These are phyloP conservation scores for Diarsia mendica DNA, from an alignment of 2,888 invertebrate species.

Conservation along the genomic window DNA sequence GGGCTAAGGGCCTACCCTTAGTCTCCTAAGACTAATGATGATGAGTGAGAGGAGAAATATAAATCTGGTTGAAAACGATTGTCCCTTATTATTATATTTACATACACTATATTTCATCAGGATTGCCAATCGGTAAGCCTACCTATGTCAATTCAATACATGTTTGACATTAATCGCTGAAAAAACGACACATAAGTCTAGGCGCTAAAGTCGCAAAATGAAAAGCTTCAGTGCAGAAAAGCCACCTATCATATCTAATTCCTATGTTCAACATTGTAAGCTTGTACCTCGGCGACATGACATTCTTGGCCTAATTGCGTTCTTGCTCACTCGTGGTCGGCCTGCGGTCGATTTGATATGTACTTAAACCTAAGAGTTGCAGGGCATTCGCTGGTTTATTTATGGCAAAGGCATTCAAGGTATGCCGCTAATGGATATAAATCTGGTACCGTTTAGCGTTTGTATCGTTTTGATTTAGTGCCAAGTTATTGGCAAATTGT, in stretches of 20 bases:
- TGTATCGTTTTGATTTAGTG: slow-evolving; percentile 30
- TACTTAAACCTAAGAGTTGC: slow-evolving; percentile 50
- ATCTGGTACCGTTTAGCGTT: slow-evolving; percentile 49
- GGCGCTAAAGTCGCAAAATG: not conserved
- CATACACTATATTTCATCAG: not conserved
- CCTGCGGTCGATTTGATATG: slow-evolving; percentile 51
- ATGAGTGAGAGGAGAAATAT: too few relatives aligned
- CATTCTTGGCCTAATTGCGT: slow-evolving; percentile 68
- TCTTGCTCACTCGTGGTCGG: slow-evolving; percentile 37
- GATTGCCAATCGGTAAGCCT: not conserved
- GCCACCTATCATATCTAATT: slow-evolving; percentile 37
- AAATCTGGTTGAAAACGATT: too few relatives aligned
- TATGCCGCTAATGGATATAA: slow-evolving; percentile 52
- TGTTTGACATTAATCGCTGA: not conserved
- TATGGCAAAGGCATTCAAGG: slow-evolving; percentile 40
- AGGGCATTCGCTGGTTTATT: slow-evolving; percentile 41
- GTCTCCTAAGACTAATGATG: too few relatives aligned
- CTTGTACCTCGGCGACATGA: slow-evolving; percentile 49
- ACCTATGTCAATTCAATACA: not conserved
- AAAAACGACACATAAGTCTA: not conserved
- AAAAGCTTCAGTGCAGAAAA: slow-evolving; percentile 10
- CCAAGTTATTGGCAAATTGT: slow-evolving; percentile 33
- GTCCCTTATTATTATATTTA: too few relatives aligned
- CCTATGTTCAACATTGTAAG: slow-evolving; percentile 25
- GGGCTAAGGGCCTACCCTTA: too few relatives aligned